phyloP scores from a whole-genome alignment of 2,113 vertebrate genomes.

The Hystrix brachyura region DNA sequence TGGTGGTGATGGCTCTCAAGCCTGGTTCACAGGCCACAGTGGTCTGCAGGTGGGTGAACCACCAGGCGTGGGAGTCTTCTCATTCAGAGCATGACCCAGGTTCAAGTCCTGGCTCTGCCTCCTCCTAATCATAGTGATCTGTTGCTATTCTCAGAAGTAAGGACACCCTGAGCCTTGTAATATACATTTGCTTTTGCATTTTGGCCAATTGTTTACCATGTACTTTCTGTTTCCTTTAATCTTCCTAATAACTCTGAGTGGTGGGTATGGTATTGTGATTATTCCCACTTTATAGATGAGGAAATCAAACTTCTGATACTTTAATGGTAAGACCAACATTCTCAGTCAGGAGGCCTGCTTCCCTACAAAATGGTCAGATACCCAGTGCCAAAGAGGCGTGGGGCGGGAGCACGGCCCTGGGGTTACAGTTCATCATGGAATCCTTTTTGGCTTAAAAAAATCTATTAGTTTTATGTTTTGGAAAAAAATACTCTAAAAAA shows the following conservation, averaged over 20 bases:
- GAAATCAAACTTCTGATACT: background rate
- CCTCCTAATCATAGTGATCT: background rate
- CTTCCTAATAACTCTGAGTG: background rate
- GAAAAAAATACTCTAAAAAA: background rate
- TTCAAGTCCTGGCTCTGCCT: background rate
- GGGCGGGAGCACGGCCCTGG: background rate
- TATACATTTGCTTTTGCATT: background rate
- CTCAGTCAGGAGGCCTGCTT: background rate
- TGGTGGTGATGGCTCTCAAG: rapidly evolving
- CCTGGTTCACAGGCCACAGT: rapidly evolving
- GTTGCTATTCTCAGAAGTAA: background rate
- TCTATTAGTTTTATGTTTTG: background rate
- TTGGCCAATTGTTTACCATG: background rate
- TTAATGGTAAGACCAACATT: background rate
- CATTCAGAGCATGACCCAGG: background rate
- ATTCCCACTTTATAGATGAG: background rate
- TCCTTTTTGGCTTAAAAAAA: conserved; percentile 23
- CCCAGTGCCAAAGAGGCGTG: background rate
- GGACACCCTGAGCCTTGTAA: background rate
- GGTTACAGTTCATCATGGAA: background rate
- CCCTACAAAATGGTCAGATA: rapidly evolving
- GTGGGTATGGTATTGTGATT: background rate
- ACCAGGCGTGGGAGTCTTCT: background rate
- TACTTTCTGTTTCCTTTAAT: background rate
- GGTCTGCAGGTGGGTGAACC: background rate